Evolutionary conservation across 2,113 vertebrate genomes (phyloP).

Genomic region (Acanthochromis polyacanthus): DNA sequence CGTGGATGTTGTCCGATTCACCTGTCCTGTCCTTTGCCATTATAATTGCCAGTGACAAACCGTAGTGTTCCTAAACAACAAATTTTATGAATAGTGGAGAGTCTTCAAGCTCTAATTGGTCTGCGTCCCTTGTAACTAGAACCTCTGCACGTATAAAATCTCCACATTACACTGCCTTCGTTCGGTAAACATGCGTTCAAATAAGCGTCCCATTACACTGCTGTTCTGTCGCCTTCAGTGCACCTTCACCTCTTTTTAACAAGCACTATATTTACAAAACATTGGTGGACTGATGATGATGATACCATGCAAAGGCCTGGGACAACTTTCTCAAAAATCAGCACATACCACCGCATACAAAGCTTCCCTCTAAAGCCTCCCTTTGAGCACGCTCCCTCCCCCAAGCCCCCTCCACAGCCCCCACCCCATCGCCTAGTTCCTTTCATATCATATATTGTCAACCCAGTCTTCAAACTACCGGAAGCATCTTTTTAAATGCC

Average conservation of each 20-base stretch:
- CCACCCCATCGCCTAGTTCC: slow-evolving; percentile 63
- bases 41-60: too few species aligned
- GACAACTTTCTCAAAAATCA: slow-evolving; percentile 58
- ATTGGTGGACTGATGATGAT: slow-evolving; percentile 39
- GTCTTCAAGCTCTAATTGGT: too few species aligned
- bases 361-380: slow-evolving; percentile 33
- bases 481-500: slow-evolving; percentile 76
- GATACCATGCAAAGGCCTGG: slow-evolving; percentile 48
- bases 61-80: too few species aligned
- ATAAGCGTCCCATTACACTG: too few species aligned
- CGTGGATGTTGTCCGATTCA: too few species aligned
- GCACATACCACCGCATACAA: background rate
- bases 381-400: slow-evolving; percentile 21
- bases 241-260: slow-evolving; percentile 14
- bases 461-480: slow-evolving; percentile 69
- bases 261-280: slow-evolving; percentile 6
- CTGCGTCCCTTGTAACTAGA: too few species aligned
- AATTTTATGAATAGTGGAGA: too few species aligned
- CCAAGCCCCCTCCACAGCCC: slow-evolving; percentile 50
- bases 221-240: too few species aligned
- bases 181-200: too few species aligned
- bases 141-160: too few species aligned
- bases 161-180: too few species aligned
- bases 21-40: too few species aligned
- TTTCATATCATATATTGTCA: slow-evolving; percentile 78